These are phyloP conservation scores for Brachionus rotundiformis DNA, from an alignment of 1,140 invertebrate species.

Conservation along the genomic window DNA sequence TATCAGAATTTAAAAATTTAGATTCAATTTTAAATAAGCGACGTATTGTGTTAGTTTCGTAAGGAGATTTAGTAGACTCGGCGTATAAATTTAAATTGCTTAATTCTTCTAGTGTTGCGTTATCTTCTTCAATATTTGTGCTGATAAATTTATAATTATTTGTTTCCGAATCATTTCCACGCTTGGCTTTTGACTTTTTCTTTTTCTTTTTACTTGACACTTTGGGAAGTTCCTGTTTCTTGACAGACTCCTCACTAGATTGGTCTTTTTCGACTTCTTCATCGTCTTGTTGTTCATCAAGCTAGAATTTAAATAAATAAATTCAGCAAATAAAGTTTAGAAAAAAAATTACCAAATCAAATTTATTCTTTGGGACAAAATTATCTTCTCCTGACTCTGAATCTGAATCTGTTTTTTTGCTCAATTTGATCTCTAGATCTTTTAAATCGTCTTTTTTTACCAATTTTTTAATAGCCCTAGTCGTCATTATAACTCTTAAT, in stretches of 20 bases:
- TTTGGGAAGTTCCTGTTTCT: background rate
- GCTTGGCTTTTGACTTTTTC: slow-evolving; percentile 34
- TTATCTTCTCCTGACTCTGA: slow-evolving; percentile 35
- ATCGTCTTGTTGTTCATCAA: background rate
- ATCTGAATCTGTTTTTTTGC: slow-evolving; percentile 2
- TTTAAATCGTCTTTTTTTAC: slow-evolving; percentile 47
- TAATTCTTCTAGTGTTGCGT: background rate
- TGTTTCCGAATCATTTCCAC: background rate
- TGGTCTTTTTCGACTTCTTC: background rate
- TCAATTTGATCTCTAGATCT: background rate
- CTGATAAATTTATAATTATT: slow-evolving; percentile 9
- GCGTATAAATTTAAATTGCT: background rate
- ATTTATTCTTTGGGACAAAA: slow-evolving; percentile 35
- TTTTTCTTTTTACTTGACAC: background rate
- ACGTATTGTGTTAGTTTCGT: background rate
- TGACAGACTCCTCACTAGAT: background rate
- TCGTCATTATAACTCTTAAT: too few relatives aligned
- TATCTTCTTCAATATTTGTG: slow-evolving; percentile 18
- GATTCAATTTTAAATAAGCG: slow-evolving; percentile 29
- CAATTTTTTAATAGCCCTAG: slow-evolving; percentile 50
- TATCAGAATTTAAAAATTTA: slow-evolving; percentile 77
- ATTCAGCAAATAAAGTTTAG: background rate
- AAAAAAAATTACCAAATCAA: slow-evolving; percentile 51
- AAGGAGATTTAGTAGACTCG: background rate
- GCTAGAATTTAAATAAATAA: background rate